A percentile compares a stretch with the other conserved stretches of the same genome.
Conservation (phyloP, 1,140 invertebrate genomes). For the Hetaerina americana region DNA sequence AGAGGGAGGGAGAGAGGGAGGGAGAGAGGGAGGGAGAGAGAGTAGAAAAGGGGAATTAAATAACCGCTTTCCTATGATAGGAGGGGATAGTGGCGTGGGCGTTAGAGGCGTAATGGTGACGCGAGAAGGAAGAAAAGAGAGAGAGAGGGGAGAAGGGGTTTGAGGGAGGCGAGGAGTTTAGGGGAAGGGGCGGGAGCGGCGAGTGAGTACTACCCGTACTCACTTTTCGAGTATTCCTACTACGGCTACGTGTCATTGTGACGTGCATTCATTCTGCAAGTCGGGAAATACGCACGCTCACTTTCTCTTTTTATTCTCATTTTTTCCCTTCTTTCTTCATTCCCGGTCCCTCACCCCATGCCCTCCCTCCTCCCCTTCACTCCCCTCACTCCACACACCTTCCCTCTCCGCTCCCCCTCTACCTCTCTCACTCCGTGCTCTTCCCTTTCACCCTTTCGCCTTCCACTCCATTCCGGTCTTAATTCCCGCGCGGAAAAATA, state of each 20-base stretch:
- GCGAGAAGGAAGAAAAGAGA: too few species aligned
- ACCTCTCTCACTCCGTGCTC: too few species aligned
- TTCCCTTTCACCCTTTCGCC: too few species aligned
- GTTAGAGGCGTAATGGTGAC: too few species aligned
- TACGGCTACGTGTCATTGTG: neutral
- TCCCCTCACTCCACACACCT: neutral
- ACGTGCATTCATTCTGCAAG: neutral
- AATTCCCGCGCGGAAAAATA: too few species aligned
- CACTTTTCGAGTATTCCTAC: neutral
- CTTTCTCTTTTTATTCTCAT: too few species aligned
- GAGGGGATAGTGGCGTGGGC: neutral
- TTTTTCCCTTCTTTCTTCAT: neutral
- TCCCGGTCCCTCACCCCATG: neutral
- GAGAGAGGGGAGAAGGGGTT: too few species aligned
- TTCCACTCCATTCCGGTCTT: too few species aligned
- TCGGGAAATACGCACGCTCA: too few species aligned
- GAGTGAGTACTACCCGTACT: neutral
- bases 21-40: neutral
- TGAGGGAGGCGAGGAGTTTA: too few species aligned
- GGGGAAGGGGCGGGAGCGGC: neutral
- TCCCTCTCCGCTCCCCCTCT: too few species aligned
- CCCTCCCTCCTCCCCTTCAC: neutral
- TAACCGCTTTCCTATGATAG: neutral
- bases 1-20: neutral
- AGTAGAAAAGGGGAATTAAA: neutral